Evolutionary conservation across 2,113 vertebrate species (phyloP).

Genomic region (Genyomyrus donnyi): DNA sequence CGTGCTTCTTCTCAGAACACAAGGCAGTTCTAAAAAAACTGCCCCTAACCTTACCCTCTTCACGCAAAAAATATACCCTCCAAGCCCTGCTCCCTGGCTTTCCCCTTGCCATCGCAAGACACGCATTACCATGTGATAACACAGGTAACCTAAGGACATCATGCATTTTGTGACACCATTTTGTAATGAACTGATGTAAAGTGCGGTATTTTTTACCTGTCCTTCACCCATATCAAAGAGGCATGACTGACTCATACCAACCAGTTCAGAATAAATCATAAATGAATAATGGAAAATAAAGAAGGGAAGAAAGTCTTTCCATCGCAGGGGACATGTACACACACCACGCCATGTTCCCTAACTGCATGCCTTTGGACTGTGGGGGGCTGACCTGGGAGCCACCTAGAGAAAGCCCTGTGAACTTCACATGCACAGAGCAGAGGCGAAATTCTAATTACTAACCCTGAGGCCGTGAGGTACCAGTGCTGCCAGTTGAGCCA

Average conservation of each 20-base stretch:
- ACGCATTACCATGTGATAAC: not conserved
- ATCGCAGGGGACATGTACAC: not conserved
- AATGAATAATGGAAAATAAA: not conserved
- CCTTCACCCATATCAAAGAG: not conserved
- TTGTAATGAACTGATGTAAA: not conserved
- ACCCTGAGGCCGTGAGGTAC: not conserved
- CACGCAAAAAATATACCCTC: not conserved
- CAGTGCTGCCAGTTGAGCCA: not conserved
- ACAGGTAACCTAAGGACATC: not conserved
- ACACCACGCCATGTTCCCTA: not conserved
- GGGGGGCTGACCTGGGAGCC: not conserved
- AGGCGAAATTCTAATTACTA: not conserved
- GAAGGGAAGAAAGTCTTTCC: not conserved
- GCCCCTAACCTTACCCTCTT: not conserved
- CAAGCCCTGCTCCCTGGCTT: not conserved
- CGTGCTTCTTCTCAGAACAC: not conserved
- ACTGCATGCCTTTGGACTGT: not conserved
- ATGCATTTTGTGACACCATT: not conserved
- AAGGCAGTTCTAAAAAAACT: not conserved
- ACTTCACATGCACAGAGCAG: not conserved
- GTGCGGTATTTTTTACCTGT: not conserved
- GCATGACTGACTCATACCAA: not conserved
- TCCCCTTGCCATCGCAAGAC: not conserved
- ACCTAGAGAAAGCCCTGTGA: not conserved
- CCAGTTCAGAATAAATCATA: not conserved